Percentiles rank a stretch among this genome's conserved stretches.
Conservation (phyloP, 2,888 invertebrate species). For the Dryocosmus kuriphilus region DNA sequence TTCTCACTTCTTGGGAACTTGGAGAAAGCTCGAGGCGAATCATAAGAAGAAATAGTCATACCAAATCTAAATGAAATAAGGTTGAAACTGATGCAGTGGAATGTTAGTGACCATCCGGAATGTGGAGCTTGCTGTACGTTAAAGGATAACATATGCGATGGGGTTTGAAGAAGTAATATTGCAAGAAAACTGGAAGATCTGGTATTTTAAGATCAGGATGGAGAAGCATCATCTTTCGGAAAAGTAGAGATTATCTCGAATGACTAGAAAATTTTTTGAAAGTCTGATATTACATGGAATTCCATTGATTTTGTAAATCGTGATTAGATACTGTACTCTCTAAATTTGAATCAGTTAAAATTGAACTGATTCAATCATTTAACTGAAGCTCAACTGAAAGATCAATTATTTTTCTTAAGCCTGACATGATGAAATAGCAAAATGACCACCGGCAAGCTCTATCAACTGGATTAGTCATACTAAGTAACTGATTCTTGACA, state of each 20-base stretch:
- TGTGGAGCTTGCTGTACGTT: slow-evolving; percentile 21
- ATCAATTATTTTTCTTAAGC: too few species aligned
- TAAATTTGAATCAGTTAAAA: too few species aligned
- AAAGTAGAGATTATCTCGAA: not conserved
- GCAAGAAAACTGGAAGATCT: slow-evolving; percentile 34
- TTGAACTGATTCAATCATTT: too few species aligned
- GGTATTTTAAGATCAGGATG: not conserved
- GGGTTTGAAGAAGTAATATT: slow-evolving; percentile 25
- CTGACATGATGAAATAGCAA: too few species aligned
- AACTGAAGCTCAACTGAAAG: too few species aligned
- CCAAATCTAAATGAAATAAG: slow-evolving; percentile 22
- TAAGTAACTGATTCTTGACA: too few species aligned
- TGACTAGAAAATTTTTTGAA: not conserved
- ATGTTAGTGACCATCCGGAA: slow-evolving; percentile 31
- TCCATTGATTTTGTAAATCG: not conserved
- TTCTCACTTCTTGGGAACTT: slow-evolving; percentile 1
- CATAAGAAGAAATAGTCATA: slow-evolving; percentile 6
- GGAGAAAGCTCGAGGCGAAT: slow-evolving; percentile 13
- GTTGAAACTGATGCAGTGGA: slow-evolving; percentile 24
- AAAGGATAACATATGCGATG: slow-evolving; percentile 21
- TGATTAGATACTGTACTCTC: not conserved
- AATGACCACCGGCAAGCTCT: too few species aligned
- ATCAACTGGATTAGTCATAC: too few species aligned
- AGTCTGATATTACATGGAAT: not conserved
- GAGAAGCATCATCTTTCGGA: too few species aligned